Conservation (phyloP, 2,888 invertebrate genomes). For the Magallana nippona region DNA sequence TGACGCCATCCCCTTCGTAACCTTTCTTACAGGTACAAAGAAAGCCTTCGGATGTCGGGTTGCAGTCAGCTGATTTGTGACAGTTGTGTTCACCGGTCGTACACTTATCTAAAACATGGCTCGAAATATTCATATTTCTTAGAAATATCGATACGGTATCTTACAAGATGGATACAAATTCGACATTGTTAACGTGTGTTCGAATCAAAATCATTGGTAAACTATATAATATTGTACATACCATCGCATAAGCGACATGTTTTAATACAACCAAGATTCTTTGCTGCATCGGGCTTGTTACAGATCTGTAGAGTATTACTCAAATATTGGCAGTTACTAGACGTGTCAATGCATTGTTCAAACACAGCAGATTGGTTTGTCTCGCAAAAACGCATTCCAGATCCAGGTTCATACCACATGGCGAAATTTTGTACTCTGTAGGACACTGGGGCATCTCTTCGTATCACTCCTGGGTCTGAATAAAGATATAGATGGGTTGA, state of each 20-base stretch:
- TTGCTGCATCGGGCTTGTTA: conserved; percentile 3
- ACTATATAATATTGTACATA: not conserved
- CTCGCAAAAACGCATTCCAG: conserved; percentile 5
- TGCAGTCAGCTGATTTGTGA: not conserved
- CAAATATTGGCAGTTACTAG: conserved; percentile 21
- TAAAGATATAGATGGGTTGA: not conserved
- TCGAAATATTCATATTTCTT: not conserved
- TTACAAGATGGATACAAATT: no score
- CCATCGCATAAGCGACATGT: conserved; percentile 12
- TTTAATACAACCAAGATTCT: conserved; percentile 30
- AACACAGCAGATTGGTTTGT: not conserved
- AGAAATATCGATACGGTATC: not conserved
- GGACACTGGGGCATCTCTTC: not conserved
- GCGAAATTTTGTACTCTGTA: conserved; percentile 16
- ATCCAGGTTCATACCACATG: conserved; percentile 7
- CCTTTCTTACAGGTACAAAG: conserved; percentile 12
- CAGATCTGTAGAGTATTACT: conserved; percentile 3
- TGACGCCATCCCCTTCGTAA: conserved; percentile 27
- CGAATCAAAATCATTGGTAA: no score
- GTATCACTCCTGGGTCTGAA: not conserved
- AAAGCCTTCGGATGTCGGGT: not conserved
- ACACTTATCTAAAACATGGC: not conserved
- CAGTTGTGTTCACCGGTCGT: conserved; percentile 20
- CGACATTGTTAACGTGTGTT: no score
- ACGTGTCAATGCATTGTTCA: conserved; percentile 21